These are phyloP conservation scores for Bombyx mandarina DNA, from an alignment of 1,140 invertebrate genomes.

Conservation along the genomic window DNA sequence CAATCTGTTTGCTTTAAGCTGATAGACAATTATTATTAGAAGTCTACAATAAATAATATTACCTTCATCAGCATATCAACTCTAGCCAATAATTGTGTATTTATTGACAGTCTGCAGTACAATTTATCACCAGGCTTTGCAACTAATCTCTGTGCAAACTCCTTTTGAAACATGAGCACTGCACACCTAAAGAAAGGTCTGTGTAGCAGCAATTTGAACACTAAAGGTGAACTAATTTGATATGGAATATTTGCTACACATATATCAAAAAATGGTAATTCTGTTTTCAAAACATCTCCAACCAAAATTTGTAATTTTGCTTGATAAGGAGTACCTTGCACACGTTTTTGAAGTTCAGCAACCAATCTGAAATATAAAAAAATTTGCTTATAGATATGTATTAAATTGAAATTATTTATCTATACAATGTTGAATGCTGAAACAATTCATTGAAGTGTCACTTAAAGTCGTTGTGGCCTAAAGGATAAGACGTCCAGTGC, in stretches of 20 bases:
- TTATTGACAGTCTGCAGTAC: conserved; percentile 96
- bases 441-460: too few relatives aligned
- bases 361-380: conserved; percentile 78
- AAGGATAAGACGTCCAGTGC: too few relatives aligned
- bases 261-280: conserved; percentile 98
- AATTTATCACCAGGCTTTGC: conserved; percentile 98
- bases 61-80: conserved; percentile 99
- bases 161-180: conserved; percentile 98
- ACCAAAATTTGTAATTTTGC: conserved; percentile 93
- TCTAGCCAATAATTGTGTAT: conserved; percentile 94
- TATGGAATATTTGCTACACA: conserved; percentile 99
- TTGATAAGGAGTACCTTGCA: conserved; percentile 89
- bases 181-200: conserved; percentile 91
- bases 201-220: conserved; percentile 97
- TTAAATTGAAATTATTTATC: too few relatives aligned
- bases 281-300: conserved; percentile 95
- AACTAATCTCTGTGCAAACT: conserved; percentile 97
- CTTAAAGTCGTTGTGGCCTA: too few relatives aligned
- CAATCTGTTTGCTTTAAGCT: background rate
- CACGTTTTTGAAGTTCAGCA: conserved; percentile 97
- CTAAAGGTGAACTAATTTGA: conserved; percentile 98
- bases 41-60: conserved; percentile 18
- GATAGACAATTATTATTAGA: conserved; percentile 2
- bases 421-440: too few relatives aligned
- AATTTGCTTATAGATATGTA: background rate